These are phyloP conservation scores for Microtus pennsylvanicus DNA, from an alignment of 2,113 vertebrate species.

Conservation along the genomic window DNA sequence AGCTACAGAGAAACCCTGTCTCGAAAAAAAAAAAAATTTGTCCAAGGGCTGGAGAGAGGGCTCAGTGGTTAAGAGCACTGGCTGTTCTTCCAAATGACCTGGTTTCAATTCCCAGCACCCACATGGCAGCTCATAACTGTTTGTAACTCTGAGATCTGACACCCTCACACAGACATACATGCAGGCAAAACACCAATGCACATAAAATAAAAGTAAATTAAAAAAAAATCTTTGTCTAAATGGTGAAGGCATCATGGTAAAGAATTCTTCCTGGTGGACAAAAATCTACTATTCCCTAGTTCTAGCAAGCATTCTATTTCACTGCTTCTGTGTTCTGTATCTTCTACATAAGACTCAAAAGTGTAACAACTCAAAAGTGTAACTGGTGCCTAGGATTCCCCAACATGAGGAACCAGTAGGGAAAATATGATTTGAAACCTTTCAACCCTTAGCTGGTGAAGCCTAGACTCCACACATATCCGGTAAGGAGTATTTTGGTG, in stretches of 20 bases:
- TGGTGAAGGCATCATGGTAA: not conserved
- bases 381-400: not conserved
- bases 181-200: not conserved
- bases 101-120: not conserved
- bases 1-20: too few relatives aligned
- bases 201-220: not conserved
- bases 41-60: not conserved
- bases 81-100: not conserved
- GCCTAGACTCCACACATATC: rapidly evolving
- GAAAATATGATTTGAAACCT: not conserved
- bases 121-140: not conserved
- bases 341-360: not conserved
- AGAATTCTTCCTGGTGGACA: not conserved
- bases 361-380: not conserved
- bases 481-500: not conserved
- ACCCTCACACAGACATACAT: not conserved
- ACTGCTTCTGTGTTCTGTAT: not conserved
- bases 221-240: not conserved
- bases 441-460: not conserved
- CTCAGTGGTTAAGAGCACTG: not conserved
- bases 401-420: not conserved
- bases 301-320: not conserved
- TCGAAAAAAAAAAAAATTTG: not conserved
- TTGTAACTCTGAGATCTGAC: not conserved
- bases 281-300: not conserved